phyloP scores from a whole-genome alignment of 2,113 vertebrate species.

The Chascanopsetta lugubris region DNA sequence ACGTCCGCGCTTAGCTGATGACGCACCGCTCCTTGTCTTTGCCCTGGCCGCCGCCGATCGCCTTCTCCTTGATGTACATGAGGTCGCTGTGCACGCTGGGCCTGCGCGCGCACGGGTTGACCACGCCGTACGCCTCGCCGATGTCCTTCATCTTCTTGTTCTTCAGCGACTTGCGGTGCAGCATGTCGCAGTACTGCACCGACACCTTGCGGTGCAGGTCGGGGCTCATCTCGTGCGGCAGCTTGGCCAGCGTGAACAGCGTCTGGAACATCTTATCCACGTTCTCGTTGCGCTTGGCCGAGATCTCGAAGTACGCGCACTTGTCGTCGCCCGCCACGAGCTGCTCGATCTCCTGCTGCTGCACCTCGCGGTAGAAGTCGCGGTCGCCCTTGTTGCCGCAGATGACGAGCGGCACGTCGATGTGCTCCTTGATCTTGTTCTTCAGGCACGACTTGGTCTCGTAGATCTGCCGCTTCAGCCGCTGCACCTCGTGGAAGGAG shows the following conservation, averaged over 20 bases:
- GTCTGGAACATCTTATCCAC: slow-evolving; percentile 96
- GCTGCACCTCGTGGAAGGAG: slow-evolving; percentile 96
- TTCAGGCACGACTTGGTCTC: slow-evolving; percentile 97
- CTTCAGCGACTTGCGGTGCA: slow-evolving; percentile 88
- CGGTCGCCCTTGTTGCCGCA: slow-evolving; percentile 97
- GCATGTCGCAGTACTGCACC: slow-evolving; percentile 91
- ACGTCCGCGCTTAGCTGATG: slow-evolving; percentile 83
- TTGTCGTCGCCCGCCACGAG: slow-evolving; percentile 87
- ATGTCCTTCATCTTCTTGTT: slow-evolving; percentile 88
- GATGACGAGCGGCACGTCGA: slow-evolving; percentile 94
- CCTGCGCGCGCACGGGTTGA: slow-evolving; percentile 92
- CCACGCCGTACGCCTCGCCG: slow-evolving; percentile 90
- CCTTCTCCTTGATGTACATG: slow-evolving; percentile 96
- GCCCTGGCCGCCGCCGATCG: slow-evolving; percentile 84
- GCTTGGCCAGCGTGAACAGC: slow-evolving; percentile 93
- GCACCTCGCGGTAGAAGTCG: slow-evolving; percentile 89
- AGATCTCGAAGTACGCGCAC: slow-evolving; percentile 97
- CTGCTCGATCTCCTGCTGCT: slow-evolving; percentile 88
- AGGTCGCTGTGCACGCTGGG: slow-evolving; percentile 98
- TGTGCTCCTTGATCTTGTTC: slow-evolving; percentile 94
- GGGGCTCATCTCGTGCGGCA: slow-evolving; percentile 97
- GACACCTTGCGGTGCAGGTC: slow-evolving; percentile 95
- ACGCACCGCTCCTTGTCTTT: slow-evolving; percentile 94
- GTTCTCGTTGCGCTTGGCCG: slow-evolving; percentile 95
- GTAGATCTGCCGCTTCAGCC: slow-evolving; percentile 93